Conservation (phyloP, 2,888 invertebrate species). For the Sinotaia quadrata region DNA sequence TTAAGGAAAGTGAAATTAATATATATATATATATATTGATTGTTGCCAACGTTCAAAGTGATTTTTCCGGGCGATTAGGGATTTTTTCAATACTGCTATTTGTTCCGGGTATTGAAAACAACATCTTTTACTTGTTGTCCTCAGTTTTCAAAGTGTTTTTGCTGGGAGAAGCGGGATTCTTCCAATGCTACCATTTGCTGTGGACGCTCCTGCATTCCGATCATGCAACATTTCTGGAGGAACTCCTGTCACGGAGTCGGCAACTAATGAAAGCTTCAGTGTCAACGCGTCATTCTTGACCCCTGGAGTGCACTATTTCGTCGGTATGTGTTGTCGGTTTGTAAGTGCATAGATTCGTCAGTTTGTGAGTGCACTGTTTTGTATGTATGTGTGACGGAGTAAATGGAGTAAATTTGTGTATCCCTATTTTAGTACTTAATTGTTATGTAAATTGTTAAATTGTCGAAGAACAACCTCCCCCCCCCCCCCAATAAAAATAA, state of each 20-base stretch:
- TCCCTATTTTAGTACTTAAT: no score
- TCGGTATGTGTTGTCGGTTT: slow-evolving; percentile 16
- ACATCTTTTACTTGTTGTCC: no score
- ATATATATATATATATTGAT: no score
- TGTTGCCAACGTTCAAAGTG: no score
- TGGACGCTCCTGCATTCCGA: slow-evolving; percentile 34
- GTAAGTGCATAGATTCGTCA: background rate
- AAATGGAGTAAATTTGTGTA: no score
- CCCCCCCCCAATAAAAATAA: no score
- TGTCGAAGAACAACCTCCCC: no score
- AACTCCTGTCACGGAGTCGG: slow-evolving; percentile 6
- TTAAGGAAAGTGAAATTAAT: no score
- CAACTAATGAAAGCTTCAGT: slow-evolving; percentile 8
- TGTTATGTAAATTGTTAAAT: no score
- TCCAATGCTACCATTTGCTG: slow-evolving; percentile 31
- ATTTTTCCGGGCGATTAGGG: no score
- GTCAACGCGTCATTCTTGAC: slow-evolving; percentile 4
- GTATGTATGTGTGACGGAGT: background rate
- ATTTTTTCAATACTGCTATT: no score
- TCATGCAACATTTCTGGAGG: slow-evolving; percentile 34
- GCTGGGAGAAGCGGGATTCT: background rate
- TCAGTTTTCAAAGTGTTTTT: background rate
- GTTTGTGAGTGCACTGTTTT: background rate
- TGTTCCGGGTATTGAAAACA: no score
- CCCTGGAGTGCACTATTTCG: slow-evolving; percentile 26